A percentile compares a stretch with the other conserved stretches of the same genome.
phyloP scores from a whole-genome alignment of 2,888 invertebrate species.

The Lottia scabra region DNA sequence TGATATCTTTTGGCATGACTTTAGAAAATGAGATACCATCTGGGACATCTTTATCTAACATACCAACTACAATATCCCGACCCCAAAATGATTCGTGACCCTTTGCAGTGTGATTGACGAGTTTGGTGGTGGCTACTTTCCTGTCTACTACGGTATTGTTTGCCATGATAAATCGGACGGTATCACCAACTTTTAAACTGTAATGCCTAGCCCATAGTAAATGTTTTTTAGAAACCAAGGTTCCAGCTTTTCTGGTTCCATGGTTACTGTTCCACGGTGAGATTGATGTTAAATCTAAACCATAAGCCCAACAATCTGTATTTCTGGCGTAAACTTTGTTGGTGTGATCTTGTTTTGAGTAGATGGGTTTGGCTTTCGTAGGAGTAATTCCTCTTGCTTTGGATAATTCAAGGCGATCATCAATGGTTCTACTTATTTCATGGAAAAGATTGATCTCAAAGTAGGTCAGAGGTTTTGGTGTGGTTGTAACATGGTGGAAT shows the following conservation, averaged over 20 bases:
- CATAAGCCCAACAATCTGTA: conserved; percentile 45
- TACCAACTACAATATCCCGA: conserved; percentile 47
- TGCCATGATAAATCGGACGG: conserved; percentile 42
- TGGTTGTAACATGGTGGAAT: not conserved
- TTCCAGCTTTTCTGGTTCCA: conserved; percentile 40
- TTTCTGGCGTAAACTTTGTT: conserved; percentile 40
- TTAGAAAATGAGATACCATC: conserved; percentile 41
- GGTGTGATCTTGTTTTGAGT: conserved; percentile 41
- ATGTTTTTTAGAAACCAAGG: conserved; percentile 46
- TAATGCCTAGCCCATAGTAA: conserved; percentile 51
- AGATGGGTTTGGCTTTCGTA: conserved; percentile 38
- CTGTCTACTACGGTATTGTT: conserved; percentile 47
- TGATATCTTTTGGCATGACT: conserved; percentile 42
- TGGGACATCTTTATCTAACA: conserved; percentile 47
- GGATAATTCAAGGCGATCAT: conserved; percentile 33
- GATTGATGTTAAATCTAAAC: conserved; percentile 46
- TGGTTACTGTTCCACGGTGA: conserved; percentile 54
- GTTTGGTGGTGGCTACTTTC: conserved; percentile 27
- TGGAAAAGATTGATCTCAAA: conserved; percentile 33
- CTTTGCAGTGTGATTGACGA: conserved; percentile 22
- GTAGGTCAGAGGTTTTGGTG: conserved; percentile 15
- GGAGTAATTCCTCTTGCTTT: conserved; percentile 28
- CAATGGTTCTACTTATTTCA: conserved; percentile 41
- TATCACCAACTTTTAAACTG: conserved; percentile 39
- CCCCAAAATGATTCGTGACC: conserved; percentile 30